These are phyloP conservation scores for Diplodus puntazzo DNA, from an alignment of 2,797 vertebrate species.

Conservation along the genomic window DNA sequence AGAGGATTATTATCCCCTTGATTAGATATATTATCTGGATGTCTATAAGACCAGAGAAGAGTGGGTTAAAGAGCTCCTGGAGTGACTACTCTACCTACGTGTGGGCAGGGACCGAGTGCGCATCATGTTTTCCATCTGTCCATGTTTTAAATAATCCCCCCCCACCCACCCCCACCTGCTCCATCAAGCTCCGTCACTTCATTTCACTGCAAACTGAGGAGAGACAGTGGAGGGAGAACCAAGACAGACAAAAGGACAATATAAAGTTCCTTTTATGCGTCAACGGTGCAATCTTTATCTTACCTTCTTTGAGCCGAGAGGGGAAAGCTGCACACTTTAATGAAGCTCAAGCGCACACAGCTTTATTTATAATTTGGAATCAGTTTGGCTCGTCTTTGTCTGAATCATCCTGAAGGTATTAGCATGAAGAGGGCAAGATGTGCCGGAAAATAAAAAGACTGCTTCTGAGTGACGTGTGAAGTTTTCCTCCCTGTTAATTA, in stretches of 20 bases:
- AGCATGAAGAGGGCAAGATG: not conserved
- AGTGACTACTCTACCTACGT: conserved; percentile 69
- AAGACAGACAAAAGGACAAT: not conserved
- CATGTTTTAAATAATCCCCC: conserved; percentile 54
- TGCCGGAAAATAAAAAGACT: conserved; percentile 23
- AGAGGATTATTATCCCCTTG: conserved; percentile 72
- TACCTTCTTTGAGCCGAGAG: not conserved
- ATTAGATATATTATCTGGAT: conserved; percentile 77
- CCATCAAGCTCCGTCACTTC: conserved; percentile 28
- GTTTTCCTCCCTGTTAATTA: not conserved
- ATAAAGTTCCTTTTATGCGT: not conserved
- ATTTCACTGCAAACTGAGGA: conserved; percentile 28
- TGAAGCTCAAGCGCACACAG: no score
- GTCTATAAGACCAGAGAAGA: conserved; percentile 66
- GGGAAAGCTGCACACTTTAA: not conserved
- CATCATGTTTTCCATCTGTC: not conserved
- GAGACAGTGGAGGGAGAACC: not conserved
- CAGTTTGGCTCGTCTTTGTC: not conserved
- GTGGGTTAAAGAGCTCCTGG: conserved; percentile 77
- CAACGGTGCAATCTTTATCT: not conserved
- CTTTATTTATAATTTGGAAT: no score
- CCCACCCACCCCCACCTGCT: conserved; percentile 11
- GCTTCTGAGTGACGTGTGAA: not conserved
- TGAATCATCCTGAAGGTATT: conserved; percentile 32
- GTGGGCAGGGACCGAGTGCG: conserved; percentile 55